Evolutionary conservation across 1,140 invertebrate species (phyloP), one percentile per base, ranked within the genome.

Genomic region (Lordiphosa collinella): DNA sequence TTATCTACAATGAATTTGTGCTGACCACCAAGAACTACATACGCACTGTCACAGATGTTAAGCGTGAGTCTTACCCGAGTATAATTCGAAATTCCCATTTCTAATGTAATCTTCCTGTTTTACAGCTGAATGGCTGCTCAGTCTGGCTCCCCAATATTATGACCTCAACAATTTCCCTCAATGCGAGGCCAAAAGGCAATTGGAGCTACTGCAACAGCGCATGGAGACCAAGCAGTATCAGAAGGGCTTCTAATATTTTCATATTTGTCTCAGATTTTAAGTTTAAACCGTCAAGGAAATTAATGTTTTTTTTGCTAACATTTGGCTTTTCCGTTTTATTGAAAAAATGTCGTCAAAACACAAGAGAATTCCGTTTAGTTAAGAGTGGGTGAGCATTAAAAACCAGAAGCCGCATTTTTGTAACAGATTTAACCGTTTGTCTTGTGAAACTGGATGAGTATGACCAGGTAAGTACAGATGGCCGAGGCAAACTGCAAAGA

Each of bases 11-110:
- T 90, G 99, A 99, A 91, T 99, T 99, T 90, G 99, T 99, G 22
- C 91, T 99, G 48, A 99, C 99, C 25, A 99, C 98, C 9, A 99
- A 99, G 90, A 99, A 99, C 90, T 99, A 99, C 89, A 99, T 99
- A 70, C 92, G 99, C 68, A 99, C 98, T 1, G 97, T 99, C 1
- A 99, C 98, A 2, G 98, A 99, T 89, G 96, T 99, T 47, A 99
- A 99, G 92, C 97, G 98, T 98, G 90, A 92, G 93, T 93, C 7
- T 9, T 3, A 14, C 35, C 13, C 1, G 13, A 37, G 0, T 6
- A 1, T 8, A 3, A 12, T 6, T 5, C 6, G 13, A 34, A 6
- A 38, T 11, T 47, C 7, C 9, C 11, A 1, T 34, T 18, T 18
- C 18, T 18, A 4, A 18, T 4, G 4, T 18, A 4, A 18, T 18